Evolutionary conservation across 2,888 invertebrate species (phyloP).

Genomic region (Falcaria lacertinaria): DNA sequence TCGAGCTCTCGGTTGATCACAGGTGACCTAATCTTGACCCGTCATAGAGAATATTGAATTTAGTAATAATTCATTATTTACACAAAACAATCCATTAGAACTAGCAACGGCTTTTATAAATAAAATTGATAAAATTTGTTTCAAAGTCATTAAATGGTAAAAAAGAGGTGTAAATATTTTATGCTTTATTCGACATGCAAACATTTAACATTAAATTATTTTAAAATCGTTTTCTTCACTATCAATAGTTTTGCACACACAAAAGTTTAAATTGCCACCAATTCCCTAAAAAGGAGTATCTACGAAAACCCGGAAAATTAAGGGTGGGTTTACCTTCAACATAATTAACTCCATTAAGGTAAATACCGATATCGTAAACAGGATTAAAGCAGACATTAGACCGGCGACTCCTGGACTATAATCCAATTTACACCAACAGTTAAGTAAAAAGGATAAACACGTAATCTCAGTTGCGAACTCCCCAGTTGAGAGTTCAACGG

Average conservation of each 20-base stretch:
- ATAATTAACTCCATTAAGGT: not conserved
- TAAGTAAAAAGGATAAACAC: conserved; percentile 1
- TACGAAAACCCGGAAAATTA: not conserved
- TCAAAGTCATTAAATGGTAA: no score
- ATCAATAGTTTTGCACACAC: no score
- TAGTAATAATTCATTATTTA: no score
- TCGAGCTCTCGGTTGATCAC: conserved; percentile 25
- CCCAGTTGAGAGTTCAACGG: not conserved
- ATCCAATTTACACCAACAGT: conserved; percentile 1
- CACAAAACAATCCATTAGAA: no score
- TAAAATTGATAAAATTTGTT: no score
- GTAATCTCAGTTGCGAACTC: not conserved
- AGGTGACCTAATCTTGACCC: conserved; percentile 19
- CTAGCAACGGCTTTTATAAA: no score
- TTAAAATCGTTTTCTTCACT: no score
- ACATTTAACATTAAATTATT: no score
- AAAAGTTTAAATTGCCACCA: no score
- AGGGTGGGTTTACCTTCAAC: not conserved
- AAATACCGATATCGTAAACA: not conserved
- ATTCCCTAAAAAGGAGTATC: not conserved
- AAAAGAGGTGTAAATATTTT: no score
- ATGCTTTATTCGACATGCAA: no score
- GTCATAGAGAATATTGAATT: no score
- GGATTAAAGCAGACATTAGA: not conserved
- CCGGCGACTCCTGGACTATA: not conserved